phyloP scores from a whole-genome alignment of 1,140 invertebrate genomes.

The Teleogryllus occipitalis region DNA sequence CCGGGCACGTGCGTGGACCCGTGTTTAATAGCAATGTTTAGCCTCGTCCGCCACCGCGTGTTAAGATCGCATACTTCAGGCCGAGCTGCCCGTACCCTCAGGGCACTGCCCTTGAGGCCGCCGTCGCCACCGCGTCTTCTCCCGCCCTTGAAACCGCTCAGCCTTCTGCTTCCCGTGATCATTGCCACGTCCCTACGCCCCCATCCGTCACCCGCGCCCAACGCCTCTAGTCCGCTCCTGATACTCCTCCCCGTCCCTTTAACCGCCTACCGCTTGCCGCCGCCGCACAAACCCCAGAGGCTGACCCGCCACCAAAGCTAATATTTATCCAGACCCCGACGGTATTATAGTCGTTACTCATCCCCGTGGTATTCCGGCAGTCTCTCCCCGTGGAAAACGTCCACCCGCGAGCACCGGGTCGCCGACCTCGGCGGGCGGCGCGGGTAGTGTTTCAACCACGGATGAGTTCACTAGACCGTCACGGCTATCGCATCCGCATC shows the following conservation, averaged over 20 bases:
- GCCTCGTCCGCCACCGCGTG: neutral
- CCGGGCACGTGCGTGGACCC: neutral
- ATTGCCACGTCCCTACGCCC: no score
- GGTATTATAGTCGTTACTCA: neutral
- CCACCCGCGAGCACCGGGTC: neutral
- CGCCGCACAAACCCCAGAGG: no score
- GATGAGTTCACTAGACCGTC: neutral
- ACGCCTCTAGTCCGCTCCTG: no score
- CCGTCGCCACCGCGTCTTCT: no score
- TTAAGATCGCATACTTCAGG: neutral
- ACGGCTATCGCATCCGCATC: neutral
- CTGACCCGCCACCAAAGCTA: neutral
- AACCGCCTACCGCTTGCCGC: no score
- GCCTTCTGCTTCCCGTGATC: no score
- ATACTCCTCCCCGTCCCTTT: no score
- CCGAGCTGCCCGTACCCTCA: no score
- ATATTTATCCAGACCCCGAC: neutral
- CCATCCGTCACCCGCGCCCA: no score
- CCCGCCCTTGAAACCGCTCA: no score
- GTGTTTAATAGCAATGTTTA: neutral
- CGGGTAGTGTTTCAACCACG: no score
- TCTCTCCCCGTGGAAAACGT: neutral
- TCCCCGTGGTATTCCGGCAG: neutral
- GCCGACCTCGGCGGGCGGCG: neutral
- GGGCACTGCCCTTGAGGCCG: neutral